These are phyloP conservation scores for Cataglyphis altisquamis DNA, from an alignment of 2,888 invertebrate genomes.

Conservation along the genomic window DNA sequence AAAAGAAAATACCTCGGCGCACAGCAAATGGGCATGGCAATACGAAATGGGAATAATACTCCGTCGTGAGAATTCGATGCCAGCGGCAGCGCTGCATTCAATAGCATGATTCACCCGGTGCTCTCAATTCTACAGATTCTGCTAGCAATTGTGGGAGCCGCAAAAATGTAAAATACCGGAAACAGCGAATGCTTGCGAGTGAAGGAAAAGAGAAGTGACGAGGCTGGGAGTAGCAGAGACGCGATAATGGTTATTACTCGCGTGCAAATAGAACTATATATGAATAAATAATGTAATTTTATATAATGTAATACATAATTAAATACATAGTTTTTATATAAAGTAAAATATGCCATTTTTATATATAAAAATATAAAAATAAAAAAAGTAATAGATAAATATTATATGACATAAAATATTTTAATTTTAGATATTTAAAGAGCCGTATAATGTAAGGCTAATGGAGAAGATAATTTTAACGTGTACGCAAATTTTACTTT, in stretches of 20 bases:
- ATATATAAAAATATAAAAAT: neutral
- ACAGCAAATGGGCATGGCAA: slow-evolving; percentile 64
- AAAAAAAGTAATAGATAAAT: neutral
- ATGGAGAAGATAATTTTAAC: neutral
- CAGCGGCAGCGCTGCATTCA: slow-evolving; percentile 67
- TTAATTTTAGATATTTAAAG: neutral
- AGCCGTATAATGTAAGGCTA: neutral
- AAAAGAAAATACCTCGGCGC: slow-evolving; percentile 60
- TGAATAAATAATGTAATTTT: neutral
- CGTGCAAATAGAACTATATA: neutral
- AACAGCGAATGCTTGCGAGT: slow-evolving; percentile 58
- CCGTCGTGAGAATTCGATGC: slow-evolving; percentile 70
- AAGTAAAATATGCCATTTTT: neutral
- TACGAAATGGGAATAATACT: slow-evolving; percentile 67
- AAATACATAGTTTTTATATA: neutral
- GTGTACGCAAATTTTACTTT: neutral
- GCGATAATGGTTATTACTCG: neutral
- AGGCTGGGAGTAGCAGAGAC: slow-evolving; percentile 10
- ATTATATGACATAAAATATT: neutral
- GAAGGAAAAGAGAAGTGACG: slow-evolving; percentile 56
- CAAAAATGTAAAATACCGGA: slow-evolving; percentile 75
- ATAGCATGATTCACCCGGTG: slow-evolving; percentile 69
- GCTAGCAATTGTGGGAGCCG: slow-evolving; percentile 64
- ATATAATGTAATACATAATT: neutral
- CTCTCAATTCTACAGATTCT: slow-evolving; percentile 71